These are phyloP conservation scores for Leptothorax acervorum DNA, from an alignment of 2,888 invertebrate species.

Conservation along the genomic window DNA sequence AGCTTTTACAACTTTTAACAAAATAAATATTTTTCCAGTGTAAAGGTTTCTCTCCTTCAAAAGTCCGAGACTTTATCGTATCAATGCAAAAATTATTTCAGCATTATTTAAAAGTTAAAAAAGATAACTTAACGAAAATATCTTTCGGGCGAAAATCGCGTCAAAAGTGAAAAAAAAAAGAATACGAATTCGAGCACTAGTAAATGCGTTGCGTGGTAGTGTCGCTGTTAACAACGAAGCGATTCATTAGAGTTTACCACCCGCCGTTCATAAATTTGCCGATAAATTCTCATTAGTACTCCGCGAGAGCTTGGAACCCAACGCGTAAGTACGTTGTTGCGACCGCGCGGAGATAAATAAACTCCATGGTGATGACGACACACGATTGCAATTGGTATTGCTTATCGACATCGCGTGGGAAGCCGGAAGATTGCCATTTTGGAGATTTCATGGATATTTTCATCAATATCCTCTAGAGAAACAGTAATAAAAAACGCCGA, in stretches of 20 bases:
- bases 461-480: constrained; percentile 57
- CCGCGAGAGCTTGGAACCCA: constrained; percentile 30
- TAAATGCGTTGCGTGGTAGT: constrained; percentile 22
- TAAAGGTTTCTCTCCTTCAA: not conserved
- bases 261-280: constrained; percentile 65
- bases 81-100: not conserved
- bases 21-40: not conserved
- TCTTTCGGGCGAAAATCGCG: constrained; percentile 23
- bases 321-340: constrained; percentile 40
- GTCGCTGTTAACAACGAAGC: constrained; percentile 66
- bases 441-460: constrained; percentile 44
- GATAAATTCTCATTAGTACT: constrained; percentile 70
- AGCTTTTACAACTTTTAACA: not conserved
- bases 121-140: not conserved
- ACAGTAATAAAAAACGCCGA: constrained; percentile 30
- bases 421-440: not conserved
- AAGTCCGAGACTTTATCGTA: not conserved
- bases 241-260: constrained; percentile 71
- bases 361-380: not conserved
- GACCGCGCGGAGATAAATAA: constrained; percentile 38
- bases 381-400: not conserved
- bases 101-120: not conserved
- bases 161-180: not conserved
- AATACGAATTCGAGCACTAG: constrained; percentile 12
- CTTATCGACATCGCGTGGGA: not conserved